phyloP scores from a whole-genome alignment of 2,888 invertebrate genomes.

The Chouioia cunea region DNA sequence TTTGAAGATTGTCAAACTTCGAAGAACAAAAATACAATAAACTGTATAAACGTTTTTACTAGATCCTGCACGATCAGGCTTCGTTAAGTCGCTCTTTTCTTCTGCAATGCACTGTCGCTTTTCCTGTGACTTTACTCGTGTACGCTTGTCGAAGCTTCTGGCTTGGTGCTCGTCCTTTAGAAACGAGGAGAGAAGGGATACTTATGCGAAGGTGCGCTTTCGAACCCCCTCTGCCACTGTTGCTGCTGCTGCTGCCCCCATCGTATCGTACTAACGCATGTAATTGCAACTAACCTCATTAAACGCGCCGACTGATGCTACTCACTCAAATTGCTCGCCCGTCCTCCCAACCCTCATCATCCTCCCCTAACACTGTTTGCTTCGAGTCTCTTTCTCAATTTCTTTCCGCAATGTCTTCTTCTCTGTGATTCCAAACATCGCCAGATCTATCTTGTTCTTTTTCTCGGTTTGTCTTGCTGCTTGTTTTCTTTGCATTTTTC shows the following conservation, averaged over 20 bases:
- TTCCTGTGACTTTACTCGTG: no score
- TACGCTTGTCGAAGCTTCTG: background rate
- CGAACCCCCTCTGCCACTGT: background rate
- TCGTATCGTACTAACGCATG: conserved; percentile 62
- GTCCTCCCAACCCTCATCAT: conserved; percentile 23
- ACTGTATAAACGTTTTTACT: no score
- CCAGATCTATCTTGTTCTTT: conserved; percentile 1
- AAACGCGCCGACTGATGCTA: conserved; percentile 64
- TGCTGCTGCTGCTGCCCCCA: background rate
- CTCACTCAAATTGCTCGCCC: conserved; percentile 60
- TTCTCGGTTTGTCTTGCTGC: conserved; percentile 28
- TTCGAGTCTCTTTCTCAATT: conserved; percentile 26
- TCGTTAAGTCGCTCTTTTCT: background rate
- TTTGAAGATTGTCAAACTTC: no score
- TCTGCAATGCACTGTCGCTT: no score
- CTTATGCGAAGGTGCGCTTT: conserved; percentile 22
- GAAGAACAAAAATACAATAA: no score
- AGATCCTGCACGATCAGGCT: no score
- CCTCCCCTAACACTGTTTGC: background rate
- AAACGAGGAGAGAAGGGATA: background rate
- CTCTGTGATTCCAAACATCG: background rate
- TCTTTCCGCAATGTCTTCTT: conserved; percentile 31
- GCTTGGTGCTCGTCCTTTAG: conserved; percentile 8
- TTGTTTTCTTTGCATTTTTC: conserved; percentile 2
- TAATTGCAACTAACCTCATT: conserved; percentile 68